These are phyloP conservation scores for Chaetodon trifascialis DNA, from an alignment of 2,113 vertebrate species.

Conservation along the genomic window DNA sequence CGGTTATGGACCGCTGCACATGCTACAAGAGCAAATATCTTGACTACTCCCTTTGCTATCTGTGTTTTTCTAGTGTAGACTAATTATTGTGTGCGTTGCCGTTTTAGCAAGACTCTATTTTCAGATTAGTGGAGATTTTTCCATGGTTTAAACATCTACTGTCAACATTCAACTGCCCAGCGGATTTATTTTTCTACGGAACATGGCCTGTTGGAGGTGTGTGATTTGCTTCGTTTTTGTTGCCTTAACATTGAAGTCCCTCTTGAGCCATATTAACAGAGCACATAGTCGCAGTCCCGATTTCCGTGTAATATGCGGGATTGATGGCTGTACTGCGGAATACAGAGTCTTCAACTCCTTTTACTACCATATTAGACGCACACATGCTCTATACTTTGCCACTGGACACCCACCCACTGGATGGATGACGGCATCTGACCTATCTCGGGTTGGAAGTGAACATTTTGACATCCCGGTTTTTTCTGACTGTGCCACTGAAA, in stretches of 20 bases:
- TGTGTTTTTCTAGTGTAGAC: no score
- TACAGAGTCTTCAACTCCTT: conserved; percentile 12
- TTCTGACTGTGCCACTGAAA: conserved; percentile 2
- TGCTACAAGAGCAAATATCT: no score
- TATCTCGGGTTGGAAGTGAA: neutral
- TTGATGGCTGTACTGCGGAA: neutral
- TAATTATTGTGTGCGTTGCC: no score
- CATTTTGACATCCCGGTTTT: neutral
- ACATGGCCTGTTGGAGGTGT: no score
- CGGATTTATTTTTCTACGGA: no score
- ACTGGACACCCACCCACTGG: neutral
- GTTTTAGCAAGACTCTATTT: no score
- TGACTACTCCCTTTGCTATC: no score
- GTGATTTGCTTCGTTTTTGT: neutral
- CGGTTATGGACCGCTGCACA: no score
- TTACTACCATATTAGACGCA: conserved; percentile 14
- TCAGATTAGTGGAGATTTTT: no score
- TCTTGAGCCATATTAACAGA: conserved; percentile 12
- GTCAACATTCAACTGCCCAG: no score
- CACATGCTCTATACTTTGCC: neutral
- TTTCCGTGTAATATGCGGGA: neutral
- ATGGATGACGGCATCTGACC: conserved; percentile 6
- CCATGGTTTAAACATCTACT: no score
- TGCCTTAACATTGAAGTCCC: conserved; percentile 15
- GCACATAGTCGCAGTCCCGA: neutral